A percentile compares a stretch with the other conserved stretches of the same genome.
Evolutionary conservation across 1,140 invertebrate genomes (phyloP).

Genomic region (Drosophila ogumai): DNA sequence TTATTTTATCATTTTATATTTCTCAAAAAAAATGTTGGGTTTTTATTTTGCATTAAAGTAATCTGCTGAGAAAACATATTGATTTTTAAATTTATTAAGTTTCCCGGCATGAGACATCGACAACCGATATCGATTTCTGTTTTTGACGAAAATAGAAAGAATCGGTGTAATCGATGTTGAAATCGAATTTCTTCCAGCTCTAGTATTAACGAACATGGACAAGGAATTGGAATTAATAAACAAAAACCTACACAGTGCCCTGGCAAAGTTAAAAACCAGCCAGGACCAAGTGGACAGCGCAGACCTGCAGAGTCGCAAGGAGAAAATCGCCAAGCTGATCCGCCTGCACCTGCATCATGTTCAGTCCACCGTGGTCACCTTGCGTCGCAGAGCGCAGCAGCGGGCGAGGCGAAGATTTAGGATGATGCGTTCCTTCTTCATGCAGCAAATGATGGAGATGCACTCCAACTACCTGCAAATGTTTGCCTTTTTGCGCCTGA

Average conservation of each 20-base stretch:
- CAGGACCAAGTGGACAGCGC: no score
- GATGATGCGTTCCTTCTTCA: constrained; percentile 58
- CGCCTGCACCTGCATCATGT: constrained; percentile 53
- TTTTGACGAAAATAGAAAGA: background rate
- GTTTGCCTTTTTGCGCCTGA: constrained; percentile 59
- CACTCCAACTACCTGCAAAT: constrained; percentile 64
- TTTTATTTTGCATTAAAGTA: no score
- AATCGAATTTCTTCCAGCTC: background rate
- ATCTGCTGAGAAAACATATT: background rate
- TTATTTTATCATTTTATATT: background rate
- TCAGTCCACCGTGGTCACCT: constrained; percentile 52
- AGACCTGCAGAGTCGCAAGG: constrained; percentile 27
- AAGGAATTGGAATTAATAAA: constrained; percentile 54
- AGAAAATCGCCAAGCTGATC: constrained; percentile 52
- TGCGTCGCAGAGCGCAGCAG: constrained; percentile 57
- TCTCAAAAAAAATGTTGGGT: background rate
- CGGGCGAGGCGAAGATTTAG: constrained; percentile 31
- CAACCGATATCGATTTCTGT: background rate
- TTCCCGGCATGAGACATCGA: no score
- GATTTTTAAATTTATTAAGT: no score
- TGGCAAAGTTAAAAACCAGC: constrained; percentile 32
- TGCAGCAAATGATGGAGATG: constrained; percentile 69
- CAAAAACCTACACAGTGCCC: constrained; percentile 36
- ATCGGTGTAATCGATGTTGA: no score
- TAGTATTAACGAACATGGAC: constrained; percentile 46